Percentiles rank a stretch among this genome's conserved stretches.
These are phyloP conservation scores for Portevinia maculata DNA, from an alignment of 2,888 invertebrate species.

Conservation along the genomic window DNA sequence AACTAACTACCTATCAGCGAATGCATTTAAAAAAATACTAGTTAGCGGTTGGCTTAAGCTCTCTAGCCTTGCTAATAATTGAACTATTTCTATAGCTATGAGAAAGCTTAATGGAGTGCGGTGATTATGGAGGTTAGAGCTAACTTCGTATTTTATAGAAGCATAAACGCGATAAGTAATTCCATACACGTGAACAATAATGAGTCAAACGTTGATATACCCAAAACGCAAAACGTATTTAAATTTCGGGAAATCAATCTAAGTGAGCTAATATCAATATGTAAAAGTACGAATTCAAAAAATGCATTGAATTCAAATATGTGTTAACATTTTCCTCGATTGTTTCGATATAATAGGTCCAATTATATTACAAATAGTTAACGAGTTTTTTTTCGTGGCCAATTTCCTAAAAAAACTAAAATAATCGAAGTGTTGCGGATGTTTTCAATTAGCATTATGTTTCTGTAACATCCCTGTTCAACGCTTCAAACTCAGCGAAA, in stretches of 20 bases:
- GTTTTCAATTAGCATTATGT: too few species aligned
- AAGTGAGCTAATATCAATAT: not conserved
- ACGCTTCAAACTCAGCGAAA: too few species aligned
- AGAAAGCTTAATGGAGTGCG: too few species aligned
- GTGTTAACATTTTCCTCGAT: not conserved
- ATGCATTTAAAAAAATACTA: not conserved
- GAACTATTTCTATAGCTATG: not conserved
- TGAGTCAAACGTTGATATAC: not conserved
- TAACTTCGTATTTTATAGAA: too few species aligned
- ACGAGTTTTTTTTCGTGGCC: not conserved
- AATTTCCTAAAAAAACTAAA: not conserved
- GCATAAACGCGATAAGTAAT: not conserved
- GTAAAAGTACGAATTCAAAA: not conserved
- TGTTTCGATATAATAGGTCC: too few species aligned
- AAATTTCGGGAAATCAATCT: not conserved
- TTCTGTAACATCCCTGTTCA: too few species aligned
- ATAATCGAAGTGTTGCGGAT: too few species aligned
- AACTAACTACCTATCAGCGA: not conserved
- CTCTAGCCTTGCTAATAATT: not conserved
- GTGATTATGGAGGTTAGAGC: too few species aligned
- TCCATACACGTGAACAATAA: not conserved
- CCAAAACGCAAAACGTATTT: not conserved
- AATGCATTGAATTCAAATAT: not conserved
- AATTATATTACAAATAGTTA: conserved; percentile 2
- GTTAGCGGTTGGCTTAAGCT: not conserved